Percentiles rank a stretch among this genome's conserved stretches.
These are phyloP conservation scores for Ornithoptera alexandrae DNA, from an alignment of 2,888 invertebrate genomes.

Conservation along the genomic window DNA sequence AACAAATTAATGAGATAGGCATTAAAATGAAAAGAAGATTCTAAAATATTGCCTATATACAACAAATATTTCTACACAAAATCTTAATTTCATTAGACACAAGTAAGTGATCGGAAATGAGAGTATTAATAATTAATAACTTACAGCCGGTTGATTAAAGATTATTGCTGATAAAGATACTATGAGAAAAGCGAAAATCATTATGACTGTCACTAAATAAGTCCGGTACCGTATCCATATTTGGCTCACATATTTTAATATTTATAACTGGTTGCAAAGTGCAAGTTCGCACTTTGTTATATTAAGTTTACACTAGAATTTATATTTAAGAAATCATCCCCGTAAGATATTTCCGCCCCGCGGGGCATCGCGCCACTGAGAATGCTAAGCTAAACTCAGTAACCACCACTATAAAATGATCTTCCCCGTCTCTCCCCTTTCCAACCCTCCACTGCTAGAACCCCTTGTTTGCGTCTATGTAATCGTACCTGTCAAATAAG, in stretches of 20 bases:
- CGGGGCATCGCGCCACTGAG: constrained; percentile 46
- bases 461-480: constrained; percentile 16
- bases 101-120: background rate
- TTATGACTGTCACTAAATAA: constrained; percentile 47
- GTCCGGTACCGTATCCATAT: constrained; percentile 48
- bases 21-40: background rate
- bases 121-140: constrained; percentile 25
- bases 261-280: constrained; percentile 37
- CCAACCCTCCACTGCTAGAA: constrained; percentile 6
- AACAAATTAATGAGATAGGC: background rate
- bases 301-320: constrained; percentile 29
- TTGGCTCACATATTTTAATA: constrained; percentile 41
- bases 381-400: constrained; percentile 24
- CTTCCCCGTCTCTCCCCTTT: constrained; percentile 22
- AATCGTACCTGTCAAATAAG: constrained; percentile 24
- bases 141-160: constrained; percentile 37
- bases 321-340: constrained; percentile 35
- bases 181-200: constrained; percentile 55
- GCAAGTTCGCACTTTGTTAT: constrained; percentile 38
- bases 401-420: constrained; percentile 17
- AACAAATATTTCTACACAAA: background rate
- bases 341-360: constrained; percentile 37
- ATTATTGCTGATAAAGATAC: constrained; percentile 51
- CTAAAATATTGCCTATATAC: background rate
- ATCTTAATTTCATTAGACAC: background rate